Conservation (phyloP, 1,140 invertebrate species). For the Ladona fulva region DNA sequence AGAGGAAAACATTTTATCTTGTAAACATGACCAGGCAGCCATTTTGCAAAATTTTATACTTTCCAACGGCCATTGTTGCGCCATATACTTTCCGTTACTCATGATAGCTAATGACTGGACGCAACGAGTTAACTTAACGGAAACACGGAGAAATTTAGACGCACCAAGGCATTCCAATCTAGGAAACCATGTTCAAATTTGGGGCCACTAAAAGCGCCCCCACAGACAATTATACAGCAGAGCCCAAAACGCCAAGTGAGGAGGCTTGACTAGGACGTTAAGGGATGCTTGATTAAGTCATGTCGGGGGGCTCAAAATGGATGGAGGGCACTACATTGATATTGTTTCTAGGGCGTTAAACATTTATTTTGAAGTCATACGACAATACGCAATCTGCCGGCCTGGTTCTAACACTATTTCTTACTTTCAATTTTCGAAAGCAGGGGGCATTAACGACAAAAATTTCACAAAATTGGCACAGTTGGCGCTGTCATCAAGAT, state of each 20-base stretch:
- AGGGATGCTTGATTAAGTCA: not conserved
- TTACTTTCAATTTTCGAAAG: constrained; percentile 49
- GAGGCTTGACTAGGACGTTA: not conserved
- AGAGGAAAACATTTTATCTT: not conserved
- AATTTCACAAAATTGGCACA: constrained; percentile 59
- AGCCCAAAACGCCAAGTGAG: not conserved
- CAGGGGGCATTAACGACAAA: constrained; percentile 60
- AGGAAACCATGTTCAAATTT: constrained; percentile 16
- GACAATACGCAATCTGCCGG: constrained; percentile 42
- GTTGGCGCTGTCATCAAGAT: constrained; percentile 62
- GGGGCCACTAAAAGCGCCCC: constrained; percentile 12
- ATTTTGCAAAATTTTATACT: constrained; percentile 3
- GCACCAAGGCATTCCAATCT: not conserved
- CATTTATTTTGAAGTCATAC: not conserved
- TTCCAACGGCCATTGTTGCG: constrained; percentile 15
- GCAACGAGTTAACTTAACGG: not conserved
- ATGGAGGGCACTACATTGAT: not conserved
- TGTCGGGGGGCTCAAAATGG: not conserved
- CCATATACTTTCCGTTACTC: not conserved
- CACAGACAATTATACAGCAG: not conserved
- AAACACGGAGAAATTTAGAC: not conserved
- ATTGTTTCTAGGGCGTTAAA: not conserved
- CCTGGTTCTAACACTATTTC: constrained; percentile 31
- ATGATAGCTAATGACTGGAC: not conserved
- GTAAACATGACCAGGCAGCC: constrained; percentile 11